Evolutionary conservation across 1,140 invertebrate species (phyloP), one percentile per base, ranked within the genome.

Genomic region (Latrodectus geometricus): DNA sequence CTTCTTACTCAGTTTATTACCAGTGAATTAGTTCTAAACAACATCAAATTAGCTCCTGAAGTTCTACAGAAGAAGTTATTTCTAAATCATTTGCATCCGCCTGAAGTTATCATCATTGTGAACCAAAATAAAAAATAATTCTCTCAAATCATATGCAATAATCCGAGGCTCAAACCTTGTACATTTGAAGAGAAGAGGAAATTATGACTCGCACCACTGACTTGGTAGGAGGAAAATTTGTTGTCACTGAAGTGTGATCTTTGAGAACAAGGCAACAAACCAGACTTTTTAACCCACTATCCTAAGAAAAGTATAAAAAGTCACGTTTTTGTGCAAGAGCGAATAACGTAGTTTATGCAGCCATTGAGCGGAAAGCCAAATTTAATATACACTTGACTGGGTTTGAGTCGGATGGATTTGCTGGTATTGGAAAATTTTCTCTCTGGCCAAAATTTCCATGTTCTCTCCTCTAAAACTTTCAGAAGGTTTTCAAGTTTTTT

Each of bases 261-360:
- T 83, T 83, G 9, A 35, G 21, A 76, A 61, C 73, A 52, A 84
- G 49, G 48, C 17, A 69, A 52, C 54, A 69, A 84, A 84, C 61
- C 72, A 48, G 54, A n/a, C 50, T 12, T 20, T 35, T 35, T 35
- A 35, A 35, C 35, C 35, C 35, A 5, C 11, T 11, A 12, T 23
- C n/a, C 23, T 54, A 52, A 52, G 61, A 72, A 82, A 56, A 73
- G 68, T 20, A 72, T 15, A 73, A 82, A 82, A 76, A 84, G 81
- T 75, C 82, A 84, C 82, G 82, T 84, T 84, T 84, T 61, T 68
- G 50, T 54, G 52, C 21, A 66, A 50, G 61, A 73, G 70, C 54
- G 54, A 84, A 68, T 70, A 76, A 75, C 56, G 70, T 68, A 76
- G 82, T 84, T 84, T 68, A 84, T 84, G 73, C 82, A 84, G 72